Conservation (phyloP, 64 coral and sea anemone genomes). For the Stichodactyla helianthus region DNA sequence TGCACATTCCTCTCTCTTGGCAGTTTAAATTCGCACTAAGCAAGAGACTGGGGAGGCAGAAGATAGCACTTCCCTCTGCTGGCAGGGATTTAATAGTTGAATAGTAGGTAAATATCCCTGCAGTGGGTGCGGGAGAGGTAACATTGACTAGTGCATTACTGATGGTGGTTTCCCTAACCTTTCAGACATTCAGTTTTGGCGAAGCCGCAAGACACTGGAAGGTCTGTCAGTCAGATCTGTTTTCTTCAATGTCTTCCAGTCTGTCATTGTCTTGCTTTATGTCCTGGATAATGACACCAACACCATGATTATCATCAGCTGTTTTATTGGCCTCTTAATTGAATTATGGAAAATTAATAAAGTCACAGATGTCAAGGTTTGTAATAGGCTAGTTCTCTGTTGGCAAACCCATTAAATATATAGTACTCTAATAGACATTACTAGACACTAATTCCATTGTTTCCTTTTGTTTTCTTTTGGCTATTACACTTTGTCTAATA, state of each 20-base stretch:
- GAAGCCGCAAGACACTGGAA: constrained; percentile 95
- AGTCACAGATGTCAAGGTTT: constrained; percentile 80
- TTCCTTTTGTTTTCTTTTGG: too few relatives aligned
- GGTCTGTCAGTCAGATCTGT: constrained; percentile 94
- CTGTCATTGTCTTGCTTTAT: constrained; percentile 83
- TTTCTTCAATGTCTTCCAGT: constrained; percentile 98
- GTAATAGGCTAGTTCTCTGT: not conserved
- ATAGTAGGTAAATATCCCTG: too few relatives aligned
- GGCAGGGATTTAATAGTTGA: too few relatives aligned
- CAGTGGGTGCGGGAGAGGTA: not conserved
- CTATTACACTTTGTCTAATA: too few relatives aligned
- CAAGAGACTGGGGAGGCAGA: too few relatives aligned
- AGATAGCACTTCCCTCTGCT: too few relatives aligned
- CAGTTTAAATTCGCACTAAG: too few relatives aligned
- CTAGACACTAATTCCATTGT: too few relatives aligned
- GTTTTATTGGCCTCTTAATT: constrained; percentile 93
- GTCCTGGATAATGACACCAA: constrained; percentile 96
- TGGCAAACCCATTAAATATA: too few relatives aligned
- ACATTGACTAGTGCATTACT: not conserved
- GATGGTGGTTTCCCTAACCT: not conserved
- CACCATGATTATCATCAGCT: constrained; percentile 89
- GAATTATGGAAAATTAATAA: constrained; percentile 99
- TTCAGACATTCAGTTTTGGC: constrained; percentile 98
- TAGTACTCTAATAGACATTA: too few relatives aligned
- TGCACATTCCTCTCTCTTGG: too few relatives aligned